Evolutionary conservation across 2,113 vertebrate species (phyloP).

Genomic region (Psephotus haematonotus): DNA sequence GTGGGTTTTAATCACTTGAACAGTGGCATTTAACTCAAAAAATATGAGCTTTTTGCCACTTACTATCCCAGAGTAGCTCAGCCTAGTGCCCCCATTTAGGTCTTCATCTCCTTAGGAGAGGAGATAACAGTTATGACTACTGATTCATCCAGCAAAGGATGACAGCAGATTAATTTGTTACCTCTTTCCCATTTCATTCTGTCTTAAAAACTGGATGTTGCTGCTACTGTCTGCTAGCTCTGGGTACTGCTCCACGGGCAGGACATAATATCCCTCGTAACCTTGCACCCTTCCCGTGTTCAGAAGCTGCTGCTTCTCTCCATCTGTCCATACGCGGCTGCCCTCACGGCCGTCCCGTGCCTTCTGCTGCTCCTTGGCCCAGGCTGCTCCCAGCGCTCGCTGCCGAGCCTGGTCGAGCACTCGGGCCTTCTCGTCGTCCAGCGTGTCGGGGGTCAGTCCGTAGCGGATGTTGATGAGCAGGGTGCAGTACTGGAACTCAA

Average conservation of each 20-base stretch:
- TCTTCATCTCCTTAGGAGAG: conserved; percentile 95
- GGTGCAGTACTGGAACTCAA: conserved; percentile 88
- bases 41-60: conserved; percentile 84
- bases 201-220: conserved; percentile 99
- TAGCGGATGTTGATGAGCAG: conserved; percentile 93
- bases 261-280: conserved; percentile 97
- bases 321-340: conserved; percentile 96
- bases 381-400: conserved; percentile 89
- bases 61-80: conserved; percentile 90
- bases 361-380: conserved; percentile 95
- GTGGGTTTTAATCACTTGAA: conserved; percentile 70
- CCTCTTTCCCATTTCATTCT: conserved; percentile 99
- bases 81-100: conserved; percentile 88
- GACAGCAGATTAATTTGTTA: conserved; percentile 91
- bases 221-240: conserved; percentile 99
- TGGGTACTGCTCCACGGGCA: conserved; percentile 97
- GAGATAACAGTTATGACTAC: conserved; percentile 84
- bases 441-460: conserved; percentile 86
- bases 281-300: conserved; percentile 92
- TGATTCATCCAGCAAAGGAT: conserved; percentile 81
- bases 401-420: conserved; percentile 93
- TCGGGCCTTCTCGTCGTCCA: conserved; percentile 94
- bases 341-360: conserved; percentile 93
- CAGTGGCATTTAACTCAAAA: conserved; percentile 84
- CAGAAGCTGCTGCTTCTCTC: conserved; percentile 96